These are phyloP conservation scores for Lamellibrachia luymesi DNA, from an alignment of 1,140 invertebrate genomes.

Conservation along the genomic window DNA sequence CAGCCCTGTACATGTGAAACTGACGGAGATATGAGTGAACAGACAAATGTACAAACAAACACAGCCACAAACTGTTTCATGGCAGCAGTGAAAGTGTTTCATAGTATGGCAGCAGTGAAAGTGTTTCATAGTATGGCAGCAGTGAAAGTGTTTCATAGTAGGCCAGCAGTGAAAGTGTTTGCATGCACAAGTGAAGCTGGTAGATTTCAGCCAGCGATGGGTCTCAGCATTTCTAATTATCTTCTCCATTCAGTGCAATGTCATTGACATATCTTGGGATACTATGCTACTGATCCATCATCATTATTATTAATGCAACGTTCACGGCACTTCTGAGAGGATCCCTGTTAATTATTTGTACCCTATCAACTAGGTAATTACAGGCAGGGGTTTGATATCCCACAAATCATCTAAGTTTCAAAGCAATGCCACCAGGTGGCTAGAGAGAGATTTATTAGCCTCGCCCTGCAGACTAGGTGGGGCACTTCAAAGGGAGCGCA, in stretches of 20 bases:
- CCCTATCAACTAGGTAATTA: background rate
- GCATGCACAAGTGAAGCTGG: too few relatives aligned
- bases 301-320: background rate
- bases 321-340: background rate
- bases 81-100: too few relatives aligned
- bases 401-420: background rate
- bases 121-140: too few relatives aligned
- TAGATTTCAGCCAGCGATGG: background rate
- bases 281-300: background rate
- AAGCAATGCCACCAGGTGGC: background rate
- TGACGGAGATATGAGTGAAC: too few relatives aligned
- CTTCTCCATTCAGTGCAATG: background rate
- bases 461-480: background rate
- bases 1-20: too few relatives aligned
- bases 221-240: background rate
- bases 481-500: background rate
- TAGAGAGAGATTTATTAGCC: background rate
- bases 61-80: too few relatives aligned
- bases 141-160: too few relatives aligned
- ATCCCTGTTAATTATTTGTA: background rate
- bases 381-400: background rate
- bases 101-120: too few relatives aligned
- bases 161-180: background rate
- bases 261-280: background rate
- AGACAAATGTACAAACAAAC: too few relatives aligned